These are phyloP conservation scores for Cryptotis parvus DNA, from an alignment of 2,113 vertebrate species.

Conservation along the genomic window DNA sequence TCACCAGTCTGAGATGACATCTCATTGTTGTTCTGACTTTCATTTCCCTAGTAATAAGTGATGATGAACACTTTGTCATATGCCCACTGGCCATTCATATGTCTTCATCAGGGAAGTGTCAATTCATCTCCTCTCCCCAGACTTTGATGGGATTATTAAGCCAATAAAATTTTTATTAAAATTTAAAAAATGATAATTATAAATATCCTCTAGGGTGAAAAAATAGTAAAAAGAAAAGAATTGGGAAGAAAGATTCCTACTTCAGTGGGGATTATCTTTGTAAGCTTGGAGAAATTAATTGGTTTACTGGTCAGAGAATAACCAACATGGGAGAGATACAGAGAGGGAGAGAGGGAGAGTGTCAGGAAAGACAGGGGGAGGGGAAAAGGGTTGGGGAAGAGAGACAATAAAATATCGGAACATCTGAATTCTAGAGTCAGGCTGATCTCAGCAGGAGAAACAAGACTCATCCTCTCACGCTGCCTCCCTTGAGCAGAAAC, in stretches of 20 bases:
- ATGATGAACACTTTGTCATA: neutral
- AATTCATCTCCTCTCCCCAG: neutral
- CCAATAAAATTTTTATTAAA: too few species aligned
- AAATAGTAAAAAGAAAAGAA: too few species aligned
- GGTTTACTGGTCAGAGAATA: neutral
- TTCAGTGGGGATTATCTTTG: neutral
- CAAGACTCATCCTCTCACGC: slow-evolving; percentile 67
- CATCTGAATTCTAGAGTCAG: neutral
- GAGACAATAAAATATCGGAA: neutral
- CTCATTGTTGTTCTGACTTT: neutral
- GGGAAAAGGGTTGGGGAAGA: neutral
- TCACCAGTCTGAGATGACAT: too few species aligned
- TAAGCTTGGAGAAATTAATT: neutral
- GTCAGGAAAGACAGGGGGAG: neutral
- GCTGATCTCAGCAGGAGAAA: neutral
- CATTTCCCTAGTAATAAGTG: neutral
- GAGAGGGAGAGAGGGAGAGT: neutral
- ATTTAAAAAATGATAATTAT: too few species aligned
- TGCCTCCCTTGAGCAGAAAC: slow-evolving; percentile 34
- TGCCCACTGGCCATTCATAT: neutral
- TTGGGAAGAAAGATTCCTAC: neutral
- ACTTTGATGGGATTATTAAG: neutral
- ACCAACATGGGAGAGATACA: neutral
- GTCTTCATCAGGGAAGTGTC: neutral
- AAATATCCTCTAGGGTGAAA: too few species aligned